Evolutionary conservation across 2,113 vertebrate species (phyloP).

Genomic region (Albula glossodonta): DNA sequence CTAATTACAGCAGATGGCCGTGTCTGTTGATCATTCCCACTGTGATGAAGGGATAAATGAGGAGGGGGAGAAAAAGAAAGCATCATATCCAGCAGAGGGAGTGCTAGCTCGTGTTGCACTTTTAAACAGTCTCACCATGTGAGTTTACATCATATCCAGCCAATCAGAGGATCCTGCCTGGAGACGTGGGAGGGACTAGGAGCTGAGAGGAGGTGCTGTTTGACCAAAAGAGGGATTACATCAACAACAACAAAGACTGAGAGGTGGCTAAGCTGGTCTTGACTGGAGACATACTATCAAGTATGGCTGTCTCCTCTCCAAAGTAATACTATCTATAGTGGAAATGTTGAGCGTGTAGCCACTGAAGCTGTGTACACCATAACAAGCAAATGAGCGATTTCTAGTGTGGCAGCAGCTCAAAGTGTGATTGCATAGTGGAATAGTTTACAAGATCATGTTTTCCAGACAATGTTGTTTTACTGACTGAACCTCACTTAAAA

Average conservation of each 20-base stretch:
- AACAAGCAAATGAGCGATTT: background rate
- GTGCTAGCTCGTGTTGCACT: background rate
- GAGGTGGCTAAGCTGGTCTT: background rate
- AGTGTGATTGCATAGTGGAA: background rate
- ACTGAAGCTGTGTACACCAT: background rate
- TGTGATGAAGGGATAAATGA: background rate
- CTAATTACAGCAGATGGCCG: slow-evolving; percentile 21
- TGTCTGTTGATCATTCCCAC: slow-evolving; percentile 24
- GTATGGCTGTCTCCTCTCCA: background rate
- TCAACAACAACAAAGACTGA: background rate
- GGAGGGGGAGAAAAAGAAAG: background rate
- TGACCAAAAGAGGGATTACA: background rate
- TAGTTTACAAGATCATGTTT: background rate
- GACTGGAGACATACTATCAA: background rate
- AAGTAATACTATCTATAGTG: background rate
- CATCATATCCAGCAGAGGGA: slow-evolving; percentile 11
- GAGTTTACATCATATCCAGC: background rate
- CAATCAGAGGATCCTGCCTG: background rate
- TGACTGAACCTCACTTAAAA: slow-evolving; percentile 17
- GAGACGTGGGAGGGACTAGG: background rate
- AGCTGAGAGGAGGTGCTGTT: background rate
- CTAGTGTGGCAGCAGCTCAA: background rate
- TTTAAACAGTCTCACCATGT: background rate
- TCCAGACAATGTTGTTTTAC: slow-evolving; percentile 1
- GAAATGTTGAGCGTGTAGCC: background rate